phyloP scores from a whole-genome alignment of 2,797 vertebrate species.

The Rhynchonycteris naso region DNA sequence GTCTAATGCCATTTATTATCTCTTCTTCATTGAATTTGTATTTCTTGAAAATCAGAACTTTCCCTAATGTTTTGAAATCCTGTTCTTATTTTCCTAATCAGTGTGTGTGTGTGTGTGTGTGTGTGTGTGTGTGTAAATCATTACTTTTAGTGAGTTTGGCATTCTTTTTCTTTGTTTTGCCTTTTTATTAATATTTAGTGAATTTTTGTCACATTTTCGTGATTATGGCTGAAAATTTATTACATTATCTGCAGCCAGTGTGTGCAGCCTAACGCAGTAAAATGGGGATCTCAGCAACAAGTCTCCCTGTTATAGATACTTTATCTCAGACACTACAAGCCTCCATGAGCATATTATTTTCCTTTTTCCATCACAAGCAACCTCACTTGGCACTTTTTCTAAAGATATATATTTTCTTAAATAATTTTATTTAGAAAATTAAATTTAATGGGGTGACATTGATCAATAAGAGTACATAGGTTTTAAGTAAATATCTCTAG shows the following conservation, averaged over 20 bases:
- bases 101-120: no score
- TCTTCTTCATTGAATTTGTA: neutral
- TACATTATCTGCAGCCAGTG: no score
- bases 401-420: neutral
- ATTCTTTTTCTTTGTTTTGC: neutral
- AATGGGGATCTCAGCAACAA: neutral
- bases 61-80: neutral
- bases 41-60: neutral
- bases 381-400: neutral
- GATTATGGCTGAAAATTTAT: neutral
- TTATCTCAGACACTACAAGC: neutral
- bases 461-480: no score
- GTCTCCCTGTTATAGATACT: neutral
- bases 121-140: neutral
- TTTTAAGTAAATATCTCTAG: no score
- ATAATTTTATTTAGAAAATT: no score
- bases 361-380: neutral
- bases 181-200: neutral
- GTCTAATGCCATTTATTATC: neutral
- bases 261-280: neutral
- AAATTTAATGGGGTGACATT: no score
- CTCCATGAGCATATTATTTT: neutral
- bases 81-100: neutral
- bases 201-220: neutral
- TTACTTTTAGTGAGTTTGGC: neutral